Percentiles rank a stretch among this genome's conserved stretches.
Evolutionary conservation across 2,113 vertebrate genomes (phyloP).

Genomic region (Oreocharis arfaki): DNA sequence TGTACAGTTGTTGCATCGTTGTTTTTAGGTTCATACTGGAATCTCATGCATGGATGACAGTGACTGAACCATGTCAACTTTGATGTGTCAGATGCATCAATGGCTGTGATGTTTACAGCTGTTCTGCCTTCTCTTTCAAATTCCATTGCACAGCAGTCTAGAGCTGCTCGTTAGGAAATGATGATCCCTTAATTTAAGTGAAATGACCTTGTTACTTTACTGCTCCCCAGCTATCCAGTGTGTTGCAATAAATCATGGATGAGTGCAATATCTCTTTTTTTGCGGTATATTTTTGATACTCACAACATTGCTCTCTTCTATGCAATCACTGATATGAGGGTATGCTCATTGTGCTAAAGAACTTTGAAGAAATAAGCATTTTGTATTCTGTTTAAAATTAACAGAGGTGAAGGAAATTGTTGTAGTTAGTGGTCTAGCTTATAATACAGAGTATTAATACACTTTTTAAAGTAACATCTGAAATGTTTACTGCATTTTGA

Average conservation of each 20-base stretch:
- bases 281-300: not conserved
- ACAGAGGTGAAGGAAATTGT: not conserved
- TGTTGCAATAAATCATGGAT: not conserved
- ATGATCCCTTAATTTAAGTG: constrained; percentile 18
- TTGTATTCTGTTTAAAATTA: not conserved
- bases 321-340: not conserved
- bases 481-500: not conserved
- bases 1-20: constrained; percentile 68
- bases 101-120: constrained; percentile 68
- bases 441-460: not conserved
- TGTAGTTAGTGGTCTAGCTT: not conserved
- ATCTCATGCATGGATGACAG: constrained; percentile 54
- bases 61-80: constrained; percentile 46
- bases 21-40: constrained; percentile 61
- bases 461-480: not conserved
- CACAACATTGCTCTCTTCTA: not conserved
- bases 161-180: constrained; percentile 5
- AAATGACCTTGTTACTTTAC: constrained; percentile 48
- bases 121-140: constrained; percentile 53
- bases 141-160: constrained; percentile 36
- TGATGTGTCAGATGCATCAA: constrained; percentile 44
- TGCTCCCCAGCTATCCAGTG: not conserved
- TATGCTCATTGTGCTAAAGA: not conserved
- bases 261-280: not conserved
- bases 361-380: not conserved